Evolutionary conservation across 2,888 invertebrate species (phyloP).

Genomic region (Deilephila elpenor): DNA sequence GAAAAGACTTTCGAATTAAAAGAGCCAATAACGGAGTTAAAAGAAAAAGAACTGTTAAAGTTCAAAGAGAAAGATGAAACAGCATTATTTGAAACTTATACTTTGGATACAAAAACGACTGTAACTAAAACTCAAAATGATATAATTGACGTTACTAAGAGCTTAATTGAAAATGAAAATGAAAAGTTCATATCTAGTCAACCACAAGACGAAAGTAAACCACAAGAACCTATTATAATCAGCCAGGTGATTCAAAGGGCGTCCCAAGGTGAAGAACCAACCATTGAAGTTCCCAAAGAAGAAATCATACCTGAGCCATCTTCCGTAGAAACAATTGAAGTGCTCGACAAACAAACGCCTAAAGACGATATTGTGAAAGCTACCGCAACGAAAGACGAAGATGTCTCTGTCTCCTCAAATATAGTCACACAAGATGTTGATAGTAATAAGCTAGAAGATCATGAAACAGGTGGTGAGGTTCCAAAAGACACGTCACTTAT

Average conservation of each 20-base stretch:
- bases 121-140: background rate
- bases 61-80: background rate
- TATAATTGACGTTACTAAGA: background rate
- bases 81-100: background rate
- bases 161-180: background rate
- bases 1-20: slow-evolving; percentile 31
- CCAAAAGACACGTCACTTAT: slow-evolving; percentile 42
- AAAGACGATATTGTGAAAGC: background rate
- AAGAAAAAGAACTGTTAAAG: background rate
- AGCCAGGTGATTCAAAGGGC: background rate
- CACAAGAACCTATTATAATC: background rate
- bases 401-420: background rate
- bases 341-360: background rate
- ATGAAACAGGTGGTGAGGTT: background rate
- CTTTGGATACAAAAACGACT: background rate
- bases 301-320: background rate
- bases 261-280: background rate
- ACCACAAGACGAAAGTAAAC: background rate
- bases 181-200: background rate
- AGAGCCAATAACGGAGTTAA: slow-evolving; percentile 28
- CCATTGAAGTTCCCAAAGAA: background rate
- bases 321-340: background rate
- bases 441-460: background rate
- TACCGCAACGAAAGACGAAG: background rate
- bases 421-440: background rate